These are phyloP conservation scores for Achlya flavicornis DNA, from an alignment of 2,888 invertebrate species.

Conservation along the genomic window DNA sequence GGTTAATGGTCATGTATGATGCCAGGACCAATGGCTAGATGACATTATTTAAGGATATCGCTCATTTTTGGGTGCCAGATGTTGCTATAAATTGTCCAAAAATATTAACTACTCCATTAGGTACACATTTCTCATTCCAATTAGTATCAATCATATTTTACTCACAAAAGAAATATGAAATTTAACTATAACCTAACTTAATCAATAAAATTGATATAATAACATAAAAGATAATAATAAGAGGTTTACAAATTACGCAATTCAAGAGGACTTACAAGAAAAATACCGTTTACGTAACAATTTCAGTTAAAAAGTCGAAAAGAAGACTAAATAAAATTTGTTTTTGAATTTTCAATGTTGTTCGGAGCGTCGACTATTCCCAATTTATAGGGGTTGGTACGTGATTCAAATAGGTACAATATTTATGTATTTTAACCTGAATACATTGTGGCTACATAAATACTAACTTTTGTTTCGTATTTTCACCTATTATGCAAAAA, in stretches of 20 bases:
- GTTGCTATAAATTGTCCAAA: conserved; percentile 25
- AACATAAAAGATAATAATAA: too few species aligned
- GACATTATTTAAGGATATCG: conserved; percentile 27
- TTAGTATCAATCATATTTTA: background rate
- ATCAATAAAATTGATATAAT: too few species aligned
- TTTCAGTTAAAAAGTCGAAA: background rate
- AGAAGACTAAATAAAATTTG: background rate
- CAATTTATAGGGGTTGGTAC: background rate
- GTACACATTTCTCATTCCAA: background rate
- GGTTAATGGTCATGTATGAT: too few species aligned
- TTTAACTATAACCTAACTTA: too few species aligned
- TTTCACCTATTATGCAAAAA: background rate
- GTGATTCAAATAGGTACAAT: background rate
- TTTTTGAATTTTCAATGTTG: background rate
- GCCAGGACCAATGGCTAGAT: too few species aligned
- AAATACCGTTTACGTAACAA: too few species aligned
- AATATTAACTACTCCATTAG: conserved; percentile 6
- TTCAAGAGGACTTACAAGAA: background rate
- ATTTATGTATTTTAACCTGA: background rate
- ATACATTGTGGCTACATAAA: background rate
- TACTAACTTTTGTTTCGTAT: background rate
- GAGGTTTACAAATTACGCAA: background rate
- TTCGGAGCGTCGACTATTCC: background rate
- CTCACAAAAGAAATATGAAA: too few species aligned
- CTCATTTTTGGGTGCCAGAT: conserved; percentile 33